Evolutionary conservation across 2,888 invertebrate genomes (phyloP), one percentile per base, ranked within the genome.

Genomic region (Corythucha ciliata): DNA sequence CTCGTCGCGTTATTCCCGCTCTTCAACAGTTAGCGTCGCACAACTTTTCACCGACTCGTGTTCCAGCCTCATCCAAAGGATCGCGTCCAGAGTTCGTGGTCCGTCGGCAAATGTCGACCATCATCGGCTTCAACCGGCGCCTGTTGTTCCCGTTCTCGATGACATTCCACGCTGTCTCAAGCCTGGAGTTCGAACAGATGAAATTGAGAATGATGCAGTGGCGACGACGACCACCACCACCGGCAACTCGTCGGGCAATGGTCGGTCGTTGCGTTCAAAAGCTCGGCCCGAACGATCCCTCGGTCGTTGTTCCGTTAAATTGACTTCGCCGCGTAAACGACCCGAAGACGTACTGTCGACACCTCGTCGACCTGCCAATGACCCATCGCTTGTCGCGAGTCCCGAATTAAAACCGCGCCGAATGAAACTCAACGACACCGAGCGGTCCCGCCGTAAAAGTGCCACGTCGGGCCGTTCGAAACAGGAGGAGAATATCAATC

Each of bases 1-100:
- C 8, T 29, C 29, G 27, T 32, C 49, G 39, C 18, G 53, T 59
- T 87, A 88, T 70, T 75, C 81, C 59, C 79, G 89, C 57, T 84
- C 88, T 46, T 82, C 83, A 54, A 79, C 81, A 46, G 76, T 81
- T 42, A 88, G 87, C 71, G 86, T 90, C 62, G 83, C 87, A 58
- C 89, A 90, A 70, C 72, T 90, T 63, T 72, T 90, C 62, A 83
- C 82, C 61, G 89, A 90, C 67, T 87, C 88, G 62, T 90, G 87
- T 70, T 83, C 85, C 64, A 89, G 79, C 70, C 75, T 90, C 60
- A 76, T 90, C 63, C 87, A 87, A 67, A 76, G 87, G 60, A 73
- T 90, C 63, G 75, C 78, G 7, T 82, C 81, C 27, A 76, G 83
- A 58, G 77, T 77, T 41, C 78, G 88, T 56, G 84, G 84, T 42